Evolutionary conservation across 2,888 invertebrate genomes (phyloP), one percentile per base, ranked within the genome.

Genomic region (Capitulum mitella): DNA sequence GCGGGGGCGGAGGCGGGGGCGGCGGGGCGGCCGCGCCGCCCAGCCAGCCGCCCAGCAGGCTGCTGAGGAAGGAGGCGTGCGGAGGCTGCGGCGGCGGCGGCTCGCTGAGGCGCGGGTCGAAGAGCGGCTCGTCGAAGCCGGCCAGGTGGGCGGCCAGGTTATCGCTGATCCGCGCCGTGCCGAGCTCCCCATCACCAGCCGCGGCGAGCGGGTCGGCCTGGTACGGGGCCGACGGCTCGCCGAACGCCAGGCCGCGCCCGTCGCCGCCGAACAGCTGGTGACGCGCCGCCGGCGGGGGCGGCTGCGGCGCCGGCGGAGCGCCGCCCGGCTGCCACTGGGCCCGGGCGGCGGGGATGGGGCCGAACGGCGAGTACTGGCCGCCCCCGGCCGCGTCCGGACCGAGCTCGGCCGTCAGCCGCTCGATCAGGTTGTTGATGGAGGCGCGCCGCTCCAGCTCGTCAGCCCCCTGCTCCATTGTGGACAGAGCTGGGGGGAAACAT

Each of bases 101-200:
- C 70, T n/a, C n/a, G n/a, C n/a, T n/a, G n/a, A n/a, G n/a, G 14
- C 6, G 26, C 26, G 37, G 37, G 14, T 70, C 70, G 26, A 29
- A 70, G 26, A 70, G 70, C 37, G 70, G 70, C 70, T 26, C 40
- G 70, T 70, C 70, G 26, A 70, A 29, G 26, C 70, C 70, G 70
- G 29, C 26, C 37, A 70, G 70, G 70, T 70, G 70, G 34, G 70
- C 70, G 19, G 70, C 70, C 70, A 70, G 70, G 70, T 70, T 70
- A 26, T 70, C 70, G 37, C 37, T 70, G 40, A 70, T 2, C 22
- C 34, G 37, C 26, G 70, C 70, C 37, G 70, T 70, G 40, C 70
- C 70, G 37, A 70, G 29, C 70, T 70, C 29, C 8, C 26, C 70
- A 14, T 12, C 70, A 2, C 40, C 26, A n/a, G n/a, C n/a, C n/a